Conservation (phyloP, 2,888 invertebrate genomes). For the Scaptomyza reducta region DNA sequence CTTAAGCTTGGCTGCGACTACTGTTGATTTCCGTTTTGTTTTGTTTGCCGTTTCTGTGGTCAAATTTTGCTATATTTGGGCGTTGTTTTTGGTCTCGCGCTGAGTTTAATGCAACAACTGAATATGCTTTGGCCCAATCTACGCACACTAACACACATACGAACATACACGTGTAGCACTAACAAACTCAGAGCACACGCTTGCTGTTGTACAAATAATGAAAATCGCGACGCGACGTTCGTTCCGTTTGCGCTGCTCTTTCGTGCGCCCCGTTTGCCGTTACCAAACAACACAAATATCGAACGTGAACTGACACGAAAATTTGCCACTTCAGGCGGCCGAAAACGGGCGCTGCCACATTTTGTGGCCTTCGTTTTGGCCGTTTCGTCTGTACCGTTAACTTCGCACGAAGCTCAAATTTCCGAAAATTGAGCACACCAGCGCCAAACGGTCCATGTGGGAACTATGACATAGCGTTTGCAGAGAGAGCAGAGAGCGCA, state of each 20-base stretch:
- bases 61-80: conserved; percentile 45
- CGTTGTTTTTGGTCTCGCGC: conserved; percentile 53
- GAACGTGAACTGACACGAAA: conserved; percentile 83
- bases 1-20: conserved; percentile 51
- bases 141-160: conserved; percentile 11
- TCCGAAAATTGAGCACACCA: conserved; percentile 11
- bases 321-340: conserved; percentile 61
- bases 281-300: conserved; percentile 84
- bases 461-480: conserved; percentile 12
- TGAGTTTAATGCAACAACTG: conserved; percentile 62
- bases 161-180: conserved; percentile 26
- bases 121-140: conserved; percentile 29
- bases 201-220: conserved; percentile 30
- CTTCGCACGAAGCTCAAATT: conserved; percentile 9
- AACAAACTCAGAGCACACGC: conserved; percentile 19
- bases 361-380: conserved; percentile 37
- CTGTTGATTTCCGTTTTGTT: conserved; percentile 34
- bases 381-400: conserved; percentile 14
- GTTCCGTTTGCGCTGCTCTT: conserved; percentile 28
- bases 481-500: conserved; percentile 33
- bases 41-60: conserved; percentile 31
- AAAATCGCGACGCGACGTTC: conserved; percentile 55
- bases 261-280: conserved; percentile 70
- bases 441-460: conserved; percentile 42
- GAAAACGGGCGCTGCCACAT: conserved; percentile 55